Base-by-base conservation (phyloP, 2,888 invertebrate genomes). In the Morpho achilles region DNA sequence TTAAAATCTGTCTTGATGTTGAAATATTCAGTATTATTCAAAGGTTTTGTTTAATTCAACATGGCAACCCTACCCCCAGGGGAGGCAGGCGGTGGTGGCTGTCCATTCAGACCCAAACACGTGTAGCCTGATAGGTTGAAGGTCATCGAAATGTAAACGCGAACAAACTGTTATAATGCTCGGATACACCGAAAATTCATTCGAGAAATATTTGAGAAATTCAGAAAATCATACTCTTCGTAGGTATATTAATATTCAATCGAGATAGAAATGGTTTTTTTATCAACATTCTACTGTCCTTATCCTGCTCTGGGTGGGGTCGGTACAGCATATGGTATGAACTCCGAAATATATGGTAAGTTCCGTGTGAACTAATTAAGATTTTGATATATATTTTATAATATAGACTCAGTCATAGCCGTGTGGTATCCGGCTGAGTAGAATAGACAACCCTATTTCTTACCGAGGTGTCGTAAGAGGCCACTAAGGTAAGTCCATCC, bases 21-120 rank as follows among this genome's bases (percentile, higher is more conserved):
- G n/a, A 44, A 52, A 52, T 43, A 52, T 44, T 44, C 39, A 45
- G 45, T 45, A 52, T 52, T 52, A 39, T 53, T 43, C 40, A 41
- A 47, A 53, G 46, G 46, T 46, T 50, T 56, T 39, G 49, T 58
- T 59, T 50, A 50, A 16, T 56, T 48, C 55, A 22, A 56, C 55
- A 52, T 61, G 59, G 56, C 60, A 62, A 56, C 60, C 55, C 59
- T 59, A 62, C 66, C 67, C 62, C 63, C 63, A 56, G 58, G 68
- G 67, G 63, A 54, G 70, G 65, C 49, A 52, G 58, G 61, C 45
- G 58, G 52, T 66, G 66, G 67, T 68, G 63, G 68, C 63, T 72
- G 69, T 70, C 73, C 73, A 74, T 70, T 72, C 71, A 72, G 69
- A 66, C 67, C 69, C 67, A 67, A 72, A 72, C 76, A 75, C 74